phyloP scores from a whole-genome alignment of 2,797 vertebrate genomes.

The Triplophysa bombifrons region DNA sequence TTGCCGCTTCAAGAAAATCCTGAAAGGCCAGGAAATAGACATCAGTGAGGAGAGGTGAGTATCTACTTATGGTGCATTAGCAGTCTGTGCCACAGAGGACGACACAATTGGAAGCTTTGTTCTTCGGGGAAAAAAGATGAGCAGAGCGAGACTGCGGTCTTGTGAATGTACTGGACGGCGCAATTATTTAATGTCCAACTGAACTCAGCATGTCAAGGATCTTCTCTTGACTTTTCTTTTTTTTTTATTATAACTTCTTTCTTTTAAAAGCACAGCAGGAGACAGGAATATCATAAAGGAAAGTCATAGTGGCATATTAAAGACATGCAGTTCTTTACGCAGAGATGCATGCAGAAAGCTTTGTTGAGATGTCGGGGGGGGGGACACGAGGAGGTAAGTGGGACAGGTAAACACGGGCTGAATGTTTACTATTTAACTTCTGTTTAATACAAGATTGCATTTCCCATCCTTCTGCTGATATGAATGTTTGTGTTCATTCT shows the following conservation, averaged over 20 bases:
- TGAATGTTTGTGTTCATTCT: neutral
- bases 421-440: too few species aligned
- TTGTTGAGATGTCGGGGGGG: too few species aligned
- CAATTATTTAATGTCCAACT: neutral
- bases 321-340: neutral
- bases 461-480: neutral
- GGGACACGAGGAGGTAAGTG: too few species aligned
- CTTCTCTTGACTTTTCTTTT: neutral
- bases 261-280: neutral
- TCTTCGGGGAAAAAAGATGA: conserved; percentile 15
- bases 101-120: conserved; percentile 45
- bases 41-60: conserved; percentile 3
- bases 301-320: conserved; percentile 2
- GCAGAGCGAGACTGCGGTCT: neutral
- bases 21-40: conserved; percentile 38
- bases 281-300: neutral
- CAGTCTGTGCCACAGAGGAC: conserved; percentile 14
- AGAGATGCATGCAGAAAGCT: neutral
- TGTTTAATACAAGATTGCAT: neutral
- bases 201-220: neutral
- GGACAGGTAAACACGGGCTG: too few species aligned
- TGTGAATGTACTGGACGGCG: neutral
- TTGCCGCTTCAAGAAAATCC: neutral
- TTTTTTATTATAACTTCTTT: neutral
- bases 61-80: conserved; percentile 52